A percentile compares a stretch with the other conserved stretches of the same genome.
Evolutionary conservation across 92 coral and sea anemone genomes (phyloP).

Genomic region (Chrysogorgia sp.): DNA sequence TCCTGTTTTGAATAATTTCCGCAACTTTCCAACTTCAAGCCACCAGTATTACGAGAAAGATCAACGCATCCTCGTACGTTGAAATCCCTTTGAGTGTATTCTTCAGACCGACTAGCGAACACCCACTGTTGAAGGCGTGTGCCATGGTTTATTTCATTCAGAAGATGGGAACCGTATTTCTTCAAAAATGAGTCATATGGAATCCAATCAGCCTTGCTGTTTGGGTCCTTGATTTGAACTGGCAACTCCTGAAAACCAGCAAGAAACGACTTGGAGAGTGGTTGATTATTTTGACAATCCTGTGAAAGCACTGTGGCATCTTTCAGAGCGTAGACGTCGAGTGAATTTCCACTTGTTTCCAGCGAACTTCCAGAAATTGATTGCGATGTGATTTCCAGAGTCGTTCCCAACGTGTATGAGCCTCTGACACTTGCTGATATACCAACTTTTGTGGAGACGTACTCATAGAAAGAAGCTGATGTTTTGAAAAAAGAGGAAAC

Average conservation of each 20-base stretch:
- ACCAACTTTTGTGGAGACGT: slow-evolving; percentile 25
- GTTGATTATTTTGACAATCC: slow-evolving; percentile 27
- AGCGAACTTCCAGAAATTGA: neutral
- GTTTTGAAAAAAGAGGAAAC: slow-evolving; percentile 6
- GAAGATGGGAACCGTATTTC: slow-evolving; percentile 20
- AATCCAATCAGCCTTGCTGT: neutral
- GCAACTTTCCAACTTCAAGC: too few relatives aligned
- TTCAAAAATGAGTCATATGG: slow-evolving; percentile 15
- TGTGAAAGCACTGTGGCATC: slow-evolving; percentile 9
- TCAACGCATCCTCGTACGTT: too few relatives aligned
- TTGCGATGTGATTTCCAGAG: slow-evolving; percentile 23
- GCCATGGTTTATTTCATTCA: neutral
- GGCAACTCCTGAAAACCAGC: slow-evolving; percentile 9
- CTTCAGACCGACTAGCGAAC: too few relatives aligned
- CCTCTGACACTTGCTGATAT: slow-evolving; percentile 31
- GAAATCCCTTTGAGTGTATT: too few relatives aligned
- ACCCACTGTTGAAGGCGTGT: neutral
- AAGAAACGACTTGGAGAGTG: neutral
- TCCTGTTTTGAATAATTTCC: too few relatives aligned
- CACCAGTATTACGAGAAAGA: too few relatives aligned
- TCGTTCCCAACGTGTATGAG: slow-evolving; percentile 41
- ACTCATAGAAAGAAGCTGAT: slow-evolving; percentile 12
- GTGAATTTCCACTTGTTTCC: slow-evolving; percentile 15
- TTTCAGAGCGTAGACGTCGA: slow-evolving; percentile 12
- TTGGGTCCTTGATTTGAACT: neutral